These are phyloP conservation scores for Hormaphis cornu DNA, from an alignment of 1,140 invertebrate species.

Conservation along the genomic window DNA sequence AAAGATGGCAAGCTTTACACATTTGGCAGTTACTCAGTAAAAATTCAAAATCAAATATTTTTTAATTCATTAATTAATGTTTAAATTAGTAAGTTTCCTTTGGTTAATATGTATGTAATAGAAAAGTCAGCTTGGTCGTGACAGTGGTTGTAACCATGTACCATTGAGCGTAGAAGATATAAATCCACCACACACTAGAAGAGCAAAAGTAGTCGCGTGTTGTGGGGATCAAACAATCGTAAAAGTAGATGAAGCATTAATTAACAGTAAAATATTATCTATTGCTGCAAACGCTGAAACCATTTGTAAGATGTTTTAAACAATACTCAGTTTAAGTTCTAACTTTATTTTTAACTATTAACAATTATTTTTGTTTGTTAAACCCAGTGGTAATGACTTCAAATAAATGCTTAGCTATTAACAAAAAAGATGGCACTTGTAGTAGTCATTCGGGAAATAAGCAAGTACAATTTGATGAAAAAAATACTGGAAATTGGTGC, in stretches of 20 bases:
- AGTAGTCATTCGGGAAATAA: slow-evolving; percentile 65
- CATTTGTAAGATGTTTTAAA: slow-evolving; percentile 56
- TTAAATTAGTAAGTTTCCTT: not conserved
- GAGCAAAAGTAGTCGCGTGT: slow-evolving; percentile 87
- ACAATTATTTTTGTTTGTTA: slow-evolving; percentile 42
- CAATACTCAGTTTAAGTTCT: not conserved
- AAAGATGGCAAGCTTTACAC: slow-evolving; percentile 85
- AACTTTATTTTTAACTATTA: not conserved
- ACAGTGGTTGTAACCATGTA: slow-evolving; percentile 60
- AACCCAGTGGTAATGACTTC: slow-evolving; percentile 54
- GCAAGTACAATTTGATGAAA: slow-evolving; percentile 61
- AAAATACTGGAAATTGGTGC: slow-evolving; percentile 52
- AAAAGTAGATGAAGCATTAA: slow-evolving; percentile 83
- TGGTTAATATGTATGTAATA: slow-evolving; percentile 42
- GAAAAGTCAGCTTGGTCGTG: slow-evolving; percentile 83
- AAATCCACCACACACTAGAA: slow-evolving; percentile 63
- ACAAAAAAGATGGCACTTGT: slow-evolving; percentile 71
- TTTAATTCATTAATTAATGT: not conserved
- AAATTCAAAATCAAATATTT: slow-evolving; percentile 29
- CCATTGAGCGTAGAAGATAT: slow-evolving; percentile 72
- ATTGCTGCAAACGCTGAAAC: slow-evolving; percentile 79
- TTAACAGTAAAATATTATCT: slow-evolving; percentile 79
- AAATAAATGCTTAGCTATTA: slow-evolving; percentile 72
- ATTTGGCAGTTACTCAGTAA: slow-evolving; percentile 81
- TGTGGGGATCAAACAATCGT: slow-evolving; percentile 92